A percentile compares a stretch with the other conserved stretches of the same genome.
These are phyloP conservation scores for Cheilosia urbana DNA, from an alignment of 2,888 invertebrate species.

Conservation along the genomic window DNA sequence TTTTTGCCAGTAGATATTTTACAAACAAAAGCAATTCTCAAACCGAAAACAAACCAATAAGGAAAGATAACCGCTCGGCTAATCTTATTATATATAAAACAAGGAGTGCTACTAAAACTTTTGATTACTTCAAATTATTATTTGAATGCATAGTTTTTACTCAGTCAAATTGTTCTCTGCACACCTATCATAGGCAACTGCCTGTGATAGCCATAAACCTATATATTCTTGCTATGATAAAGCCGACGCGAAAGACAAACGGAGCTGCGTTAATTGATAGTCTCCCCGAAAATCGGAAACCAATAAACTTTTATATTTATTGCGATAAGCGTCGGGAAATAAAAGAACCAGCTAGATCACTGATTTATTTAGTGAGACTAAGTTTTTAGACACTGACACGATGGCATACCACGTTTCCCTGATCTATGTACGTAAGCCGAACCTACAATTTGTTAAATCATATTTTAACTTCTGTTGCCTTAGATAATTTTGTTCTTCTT, in stretches of 20 bases:
- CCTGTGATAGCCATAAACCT: background rate
- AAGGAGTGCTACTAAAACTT: too few species aligned
- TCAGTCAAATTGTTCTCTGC: background rate
- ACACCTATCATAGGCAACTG: background rate
- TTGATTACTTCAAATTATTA: background rate
- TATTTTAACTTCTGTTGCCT: background rate
- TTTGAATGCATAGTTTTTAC: background rate
- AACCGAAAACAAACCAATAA: too few species aligned
- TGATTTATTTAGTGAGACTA: constrained; percentile 6
- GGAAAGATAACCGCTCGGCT: too few species aligned
- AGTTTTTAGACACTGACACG: background rate
- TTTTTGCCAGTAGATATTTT: too few species aligned
- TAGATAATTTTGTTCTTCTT: constrained; percentile 28
- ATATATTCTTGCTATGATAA: background rate
- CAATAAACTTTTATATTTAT: constrained; percentile 10
- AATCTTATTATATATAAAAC: too few species aligned
- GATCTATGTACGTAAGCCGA: constrained; percentile 14
- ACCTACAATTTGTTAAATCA: background rate
- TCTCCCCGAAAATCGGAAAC: background rate
- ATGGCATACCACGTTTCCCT: constrained; percentile 4
- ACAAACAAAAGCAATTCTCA: too few species aligned
- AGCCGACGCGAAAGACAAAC: too few species aligned
- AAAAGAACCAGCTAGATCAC: constrained; percentile 6
- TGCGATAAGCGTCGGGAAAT: constrained; percentile 28
- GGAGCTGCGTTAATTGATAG: too few species aligned